phyloP scores from a whole-genome alignment of 2,888 invertebrate species.

The Euzophera pinguis region DNA sequence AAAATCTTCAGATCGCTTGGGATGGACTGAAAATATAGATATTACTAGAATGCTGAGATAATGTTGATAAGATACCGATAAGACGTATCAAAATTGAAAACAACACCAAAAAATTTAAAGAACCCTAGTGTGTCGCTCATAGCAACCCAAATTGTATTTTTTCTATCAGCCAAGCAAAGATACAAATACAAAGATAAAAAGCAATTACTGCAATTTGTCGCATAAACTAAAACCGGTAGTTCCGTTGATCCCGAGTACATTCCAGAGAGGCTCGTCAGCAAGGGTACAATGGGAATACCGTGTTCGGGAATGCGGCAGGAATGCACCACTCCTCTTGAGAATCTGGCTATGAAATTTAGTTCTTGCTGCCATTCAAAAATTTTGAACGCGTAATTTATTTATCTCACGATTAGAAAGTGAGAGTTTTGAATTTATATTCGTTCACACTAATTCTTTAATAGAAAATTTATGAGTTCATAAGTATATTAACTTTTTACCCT shows the following conservation, averaged over 20 bases:
- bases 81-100: too few relatives aligned
- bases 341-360: background rate
- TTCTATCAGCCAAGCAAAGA: too few relatives aligned
- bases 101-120: too few relatives aligned
- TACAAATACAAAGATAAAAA: background rate
- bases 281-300: constrained; percentile 38
- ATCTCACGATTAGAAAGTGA: background rate
- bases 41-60: too few relatives aligned
- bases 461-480: too few relatives aligned
- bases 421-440: background rate
- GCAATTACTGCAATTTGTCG: background rate
- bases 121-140: too few relatives aligned
- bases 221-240: constrained; percentile 36
- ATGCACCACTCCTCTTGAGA: constrained; percentile 31
- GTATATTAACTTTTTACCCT: too few relatives aligned
- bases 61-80: too few relatives aligned
- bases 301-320: constrained; percentile 57
- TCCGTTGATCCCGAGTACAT: constrained; percentile 49
- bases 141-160: too few relatives aligned
- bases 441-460: too few relatives aligned
- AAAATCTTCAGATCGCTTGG: too few relatives aligned
- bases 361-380: background rate
- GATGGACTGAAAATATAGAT: too few relatives aligned
- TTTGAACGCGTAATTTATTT: background rate
- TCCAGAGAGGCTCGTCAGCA: constrained; percentile 32